These are phyloP conservation scores for Phataginus tricuspis DNA, from an alignment of 2,797 vertebrate genomes.

Conservation along the genomic window DNA sequence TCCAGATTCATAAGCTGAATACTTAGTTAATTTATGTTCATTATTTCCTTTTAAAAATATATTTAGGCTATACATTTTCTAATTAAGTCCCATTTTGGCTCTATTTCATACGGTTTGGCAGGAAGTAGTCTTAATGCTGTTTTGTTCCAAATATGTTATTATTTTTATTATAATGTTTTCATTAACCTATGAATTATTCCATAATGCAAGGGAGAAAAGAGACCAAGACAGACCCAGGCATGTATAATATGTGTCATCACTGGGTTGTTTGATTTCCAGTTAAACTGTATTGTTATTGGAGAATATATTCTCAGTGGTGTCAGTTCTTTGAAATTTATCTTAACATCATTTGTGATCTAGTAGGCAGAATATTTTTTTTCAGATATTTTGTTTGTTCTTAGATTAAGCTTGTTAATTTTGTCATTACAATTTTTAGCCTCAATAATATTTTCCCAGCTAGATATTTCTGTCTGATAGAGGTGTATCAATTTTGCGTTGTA, in stretches of 20 bases:
- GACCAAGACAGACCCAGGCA: not conserved
- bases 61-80: not conserved
- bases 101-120: not conserved
- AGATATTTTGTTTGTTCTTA: slow-evolving; percentile 45
- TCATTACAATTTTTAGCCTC: slow-evolving; percentile 26
- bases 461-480: slow-evolving; percentile 35
- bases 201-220: not conserved
- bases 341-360: not conserved
- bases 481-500: not conserved
- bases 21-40: not conserved
- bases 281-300: not conserved
- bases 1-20: slow-evolving; percentile 2
- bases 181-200: not conserved
- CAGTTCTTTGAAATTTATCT: not conserved
- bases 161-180: slow-evolving; percentile 33
- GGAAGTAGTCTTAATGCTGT: not conserved
- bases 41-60: not conserved
- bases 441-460: not conserved
- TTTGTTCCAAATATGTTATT: not conserved
- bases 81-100: not conserved
- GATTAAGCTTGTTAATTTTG: slow-evolving; percentile 29
- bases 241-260: not conserved
- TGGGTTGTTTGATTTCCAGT: slow-evolving; percentile 3
- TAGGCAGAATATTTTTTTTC: not conserved
- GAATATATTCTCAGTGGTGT: not conserved